These are phyloP conservation scores for Dendrolimus punctatus DNA, from an alignment of 1,140 invertebrate species.

Conservation along the genomic window DNA sequence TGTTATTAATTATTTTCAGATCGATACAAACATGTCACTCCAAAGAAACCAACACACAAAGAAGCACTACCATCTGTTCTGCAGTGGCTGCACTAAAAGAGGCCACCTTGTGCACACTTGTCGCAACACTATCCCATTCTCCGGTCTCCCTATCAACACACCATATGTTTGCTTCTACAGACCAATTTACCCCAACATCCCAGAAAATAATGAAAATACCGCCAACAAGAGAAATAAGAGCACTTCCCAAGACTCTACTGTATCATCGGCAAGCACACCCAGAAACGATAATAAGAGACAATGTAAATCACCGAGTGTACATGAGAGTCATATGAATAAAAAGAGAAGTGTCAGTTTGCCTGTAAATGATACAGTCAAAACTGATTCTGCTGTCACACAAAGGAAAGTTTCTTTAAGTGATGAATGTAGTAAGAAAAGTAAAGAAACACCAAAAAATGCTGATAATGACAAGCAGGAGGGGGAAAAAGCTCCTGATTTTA, in stretches of 20 bases:
- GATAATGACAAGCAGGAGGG: slow-evolving; percentile 1
- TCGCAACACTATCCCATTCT: slow-evolving; percentile 47
- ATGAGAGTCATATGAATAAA: slow-evolving; percentile 43
- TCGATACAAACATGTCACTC: slow-evolving; percentile 45
- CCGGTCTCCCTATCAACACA: slow-evolving; percentile 46
- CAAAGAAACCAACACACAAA: slow-evolving; percentile 44
- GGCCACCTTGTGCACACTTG: slow-evolving; percentile 76
- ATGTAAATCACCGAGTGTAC: slow-evolving; percentile 44
- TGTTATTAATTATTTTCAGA: slow-evolving; percentile 32
- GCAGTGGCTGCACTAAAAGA: slow-evolving; percentile 76
- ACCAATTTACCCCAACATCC: slow-evolving; percentile 26
- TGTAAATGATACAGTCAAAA: slow-evolving; percentile 13
- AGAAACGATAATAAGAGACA: slow-evolving; percentile 37
- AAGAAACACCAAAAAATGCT: slow-evolving; percentile 19
- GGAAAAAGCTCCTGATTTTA: slow-evolving; percentile 38
- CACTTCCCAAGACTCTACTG: slow-evolving; percentile 15
- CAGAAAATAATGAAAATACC: slow-evolving; percentile 10
- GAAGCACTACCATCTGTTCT: slow-evolving; percentile 64
- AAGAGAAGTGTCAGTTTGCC: slow-evolving; percentile 26
- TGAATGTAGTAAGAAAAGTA: slow-evolving; percentile 7
- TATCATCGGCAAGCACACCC: slow-evolving; percentile 11
- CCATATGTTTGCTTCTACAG: slow-evolving; percentile 47
- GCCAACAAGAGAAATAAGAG: slow-evolving; percentile 17
- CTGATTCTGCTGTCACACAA: slow-evolving; percentile 15
- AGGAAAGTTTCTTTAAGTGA: slow-evolving; percentile 27